phyloP scores from a whole-genome alignment of 2,797 vertebrate genomes.

The Epinephelus awoara region DNA sequence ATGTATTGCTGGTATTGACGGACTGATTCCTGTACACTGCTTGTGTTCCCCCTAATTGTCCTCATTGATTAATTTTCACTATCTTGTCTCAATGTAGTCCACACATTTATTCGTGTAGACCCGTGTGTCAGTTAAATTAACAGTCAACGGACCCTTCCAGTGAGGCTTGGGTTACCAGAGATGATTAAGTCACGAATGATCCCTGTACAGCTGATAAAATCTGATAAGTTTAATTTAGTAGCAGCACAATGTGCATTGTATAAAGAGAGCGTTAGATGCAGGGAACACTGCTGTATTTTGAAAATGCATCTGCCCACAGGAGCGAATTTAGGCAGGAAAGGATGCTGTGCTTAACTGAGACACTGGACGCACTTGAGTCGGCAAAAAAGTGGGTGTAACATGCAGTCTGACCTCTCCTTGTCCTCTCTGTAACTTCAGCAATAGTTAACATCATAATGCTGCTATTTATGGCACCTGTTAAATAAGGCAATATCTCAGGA shows the following conservation, averaged over 20 bases:
- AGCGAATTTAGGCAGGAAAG: conserved; percentile 16
- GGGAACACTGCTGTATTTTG: conserved; percentile 1
- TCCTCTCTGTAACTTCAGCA: conserved; percentile 80
- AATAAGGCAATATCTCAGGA: conserved; percentile 94
- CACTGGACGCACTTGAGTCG: conserved; percentile 21
- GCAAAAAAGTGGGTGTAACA: conserved; percentile 59
- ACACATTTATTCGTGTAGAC: conserved; percentile 25
- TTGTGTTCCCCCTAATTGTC: conserved; percentile 84
- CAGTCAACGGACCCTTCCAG: neutral
- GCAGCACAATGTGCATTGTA: neutral
- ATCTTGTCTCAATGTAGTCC: conserved; percentile 80
- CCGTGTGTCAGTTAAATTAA: conserved; percentile 3
- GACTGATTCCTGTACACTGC: conserved; percentile 78
- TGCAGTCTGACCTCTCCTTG: conserved; percentile 74
- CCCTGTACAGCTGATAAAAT: conserved; percentile 11
- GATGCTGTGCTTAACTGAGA: conserved; percentile 12
- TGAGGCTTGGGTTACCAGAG: neutral
- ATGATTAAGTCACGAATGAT: neutral
- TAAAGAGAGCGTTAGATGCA: neutral
- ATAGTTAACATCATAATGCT: conserved; percentile 88
- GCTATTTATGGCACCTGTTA: conserved; percentile 92
- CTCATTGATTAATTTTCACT: conserved; percentile 82
- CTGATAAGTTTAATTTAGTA: neutral
- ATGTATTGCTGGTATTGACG: conserved; percentile 83
- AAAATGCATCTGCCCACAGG: conserved; percentile 1